Evolutionary conservation across 2,888 invertebrate species (phyloP), one percentile per base, ranked within the genome.

Genomic region (Macrophya alboannulata): DNA sequence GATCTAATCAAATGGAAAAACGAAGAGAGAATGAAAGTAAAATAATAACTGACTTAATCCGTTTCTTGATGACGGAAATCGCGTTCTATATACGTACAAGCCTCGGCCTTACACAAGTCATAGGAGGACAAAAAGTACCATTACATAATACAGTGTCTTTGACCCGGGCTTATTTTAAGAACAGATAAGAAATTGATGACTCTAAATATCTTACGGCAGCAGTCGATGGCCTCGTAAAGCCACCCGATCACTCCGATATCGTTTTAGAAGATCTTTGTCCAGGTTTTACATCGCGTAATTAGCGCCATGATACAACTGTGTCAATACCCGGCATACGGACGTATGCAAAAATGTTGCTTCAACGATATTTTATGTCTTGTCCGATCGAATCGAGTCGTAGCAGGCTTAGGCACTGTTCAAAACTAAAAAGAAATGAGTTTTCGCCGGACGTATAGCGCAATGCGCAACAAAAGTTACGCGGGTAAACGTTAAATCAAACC

Each of bases 401-500:
- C 72, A 31, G 9, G 37, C 12, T 40, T 6, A 17, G 43, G n/a
- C 37, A 2, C 8, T n/a, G 10, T 21, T 72, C 17, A 9, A n/a
- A 37, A 37, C 4, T n/a, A 74, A 21, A 15, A 74, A n/a, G 43
- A 21, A 72, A 72, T n/a, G 43, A 68, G 72, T 74, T 74, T 45
- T 31, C 45, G 81, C 25, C 21, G 43, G 43, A 81, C 21, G 51
- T 55, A 31, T 59, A 68, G 12, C 48, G 83, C 31, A 12, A 6
- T n/a, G 55, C 55, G 8, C 55, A 55, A 55, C 55, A 31, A 31
- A 31, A 31, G 55, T 55, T n/a, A 74, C 72, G 45, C 72, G 21
- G 72, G 72, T 9, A 74, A 83, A 83, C 71, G 48, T 83, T 83
- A 83, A 83, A 83, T 83, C 83, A 83, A 83, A 83, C 83, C 71